phyloP scores from a whole-genome alignment of 2,113 vertebrate species.

The Indri indri region DNA sequence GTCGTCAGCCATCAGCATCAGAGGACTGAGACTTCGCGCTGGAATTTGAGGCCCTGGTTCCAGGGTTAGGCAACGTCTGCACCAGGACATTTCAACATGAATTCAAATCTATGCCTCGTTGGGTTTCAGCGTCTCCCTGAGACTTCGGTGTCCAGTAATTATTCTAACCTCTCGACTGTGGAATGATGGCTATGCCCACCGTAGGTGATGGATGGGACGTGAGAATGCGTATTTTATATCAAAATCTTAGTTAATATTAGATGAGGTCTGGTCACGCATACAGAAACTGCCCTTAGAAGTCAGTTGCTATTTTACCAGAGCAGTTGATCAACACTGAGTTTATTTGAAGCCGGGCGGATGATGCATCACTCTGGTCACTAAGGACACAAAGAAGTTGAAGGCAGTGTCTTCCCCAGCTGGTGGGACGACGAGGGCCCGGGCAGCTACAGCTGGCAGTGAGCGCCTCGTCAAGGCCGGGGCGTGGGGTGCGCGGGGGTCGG shows the following conservation, averaged over 20 bases:
- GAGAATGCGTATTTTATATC: not conserved
- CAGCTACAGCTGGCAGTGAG: no score
- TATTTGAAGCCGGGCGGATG: not conserved
- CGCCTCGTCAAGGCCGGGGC: not conserved
- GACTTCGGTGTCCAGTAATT: not conserved
- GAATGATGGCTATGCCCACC: not conserved
- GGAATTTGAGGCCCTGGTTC: not conserved
- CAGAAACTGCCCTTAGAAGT: not conserved
- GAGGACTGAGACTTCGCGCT: not conserved
- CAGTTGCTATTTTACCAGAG: not conserved
- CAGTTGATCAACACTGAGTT: not conserved
- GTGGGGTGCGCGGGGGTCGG: rapidly evolving
- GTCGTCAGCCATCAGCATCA: not conserved
- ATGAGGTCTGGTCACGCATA: not conserved
- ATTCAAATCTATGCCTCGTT: not conserved
- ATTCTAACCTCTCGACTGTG: no score
- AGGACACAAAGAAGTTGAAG: not conserved
- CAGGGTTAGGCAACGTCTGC: not conserved
- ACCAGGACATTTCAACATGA: not conserved
- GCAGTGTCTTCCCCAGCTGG: not conserved
- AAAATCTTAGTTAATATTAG: not conserved
- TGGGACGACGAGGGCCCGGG: rapidly evolving
- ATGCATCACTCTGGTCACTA: not conserved
- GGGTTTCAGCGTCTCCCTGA: not conserved
- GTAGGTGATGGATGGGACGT: not conserved